Percentiles rank a stretch among this genome's conserved stretches.
Evolutionary conservation across 2,888 invertebrate genomes (phyloP).

Genomic region (Hydroisotoma schaefferi): DNA sequence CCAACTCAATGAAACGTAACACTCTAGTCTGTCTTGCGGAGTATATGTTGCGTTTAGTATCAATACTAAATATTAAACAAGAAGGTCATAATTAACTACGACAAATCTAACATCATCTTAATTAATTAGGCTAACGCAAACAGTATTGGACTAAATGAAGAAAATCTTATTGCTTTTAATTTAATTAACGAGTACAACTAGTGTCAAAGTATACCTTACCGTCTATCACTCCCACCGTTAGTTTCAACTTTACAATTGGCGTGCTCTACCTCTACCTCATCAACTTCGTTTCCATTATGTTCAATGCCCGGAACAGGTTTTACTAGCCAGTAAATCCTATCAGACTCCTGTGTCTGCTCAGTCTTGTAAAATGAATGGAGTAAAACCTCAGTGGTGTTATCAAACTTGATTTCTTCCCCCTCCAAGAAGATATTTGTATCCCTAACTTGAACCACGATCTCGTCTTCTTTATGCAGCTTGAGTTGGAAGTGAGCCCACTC

Average conservation of each 20-base stretch:
- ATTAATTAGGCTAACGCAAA: too few species aligned
- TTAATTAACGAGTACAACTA: too few species aligned
- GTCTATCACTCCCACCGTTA: background rate
- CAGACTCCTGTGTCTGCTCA: slow-evolving; percentile 21
- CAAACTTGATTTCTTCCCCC: slow-evolving; percentile 30
- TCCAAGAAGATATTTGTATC: slow-evolving; percentile 33
- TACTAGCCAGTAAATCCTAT: slow-evolving; percentile 34
- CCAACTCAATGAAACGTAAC: too few species aligned
- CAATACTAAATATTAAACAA: too few species aligned
- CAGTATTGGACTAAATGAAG: too few species aligned
- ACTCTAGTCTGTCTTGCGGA: too few species aligned
- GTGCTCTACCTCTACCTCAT: slow-evolving; percentile 12
- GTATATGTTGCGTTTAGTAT: too few species aligned
- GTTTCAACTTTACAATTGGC: slow-evolving; percentile 24
- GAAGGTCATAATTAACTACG: too few species aligned
- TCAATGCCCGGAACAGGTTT: slow-evolving; percentile 13
- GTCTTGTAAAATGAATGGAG: slow-evolving; percentile 36
- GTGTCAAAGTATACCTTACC: too few species aligned
- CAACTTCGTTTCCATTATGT: background rate
- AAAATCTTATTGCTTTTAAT: too few species aligned
- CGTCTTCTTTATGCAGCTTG: slow-evolving; percentile 27
- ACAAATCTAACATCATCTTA: too few species aligned
- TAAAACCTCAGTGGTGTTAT: slow-evolving; percentile 29
- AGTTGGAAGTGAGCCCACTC: slow-evolving; percentile 33
- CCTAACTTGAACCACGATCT: slow-evolving; percentile 30